These are phyloP conservation scores for Synanceia verrucosa DNA, from an alignment of 2,797 vertebrate genomes.

Conservation along the genomic window DNA sequence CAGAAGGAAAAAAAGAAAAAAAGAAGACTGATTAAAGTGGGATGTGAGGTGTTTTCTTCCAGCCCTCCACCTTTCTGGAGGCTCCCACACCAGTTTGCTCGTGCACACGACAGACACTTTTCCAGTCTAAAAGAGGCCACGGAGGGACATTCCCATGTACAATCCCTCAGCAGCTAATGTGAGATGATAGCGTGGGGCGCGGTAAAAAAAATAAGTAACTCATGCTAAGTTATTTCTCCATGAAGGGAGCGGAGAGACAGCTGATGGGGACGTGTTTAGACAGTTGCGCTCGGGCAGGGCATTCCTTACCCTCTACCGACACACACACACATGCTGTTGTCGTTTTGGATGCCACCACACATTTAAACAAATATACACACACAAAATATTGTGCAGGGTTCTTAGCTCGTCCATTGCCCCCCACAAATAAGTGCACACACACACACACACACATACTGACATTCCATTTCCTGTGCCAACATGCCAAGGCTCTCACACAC, in stretches of 20 bases:
- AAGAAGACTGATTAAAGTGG: slow-evolving; percentile 67
- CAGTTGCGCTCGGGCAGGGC: slow-evolving; percentile 74
- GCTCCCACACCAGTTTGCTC: slow-evolving; percentile 24
- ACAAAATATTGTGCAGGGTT: slow-evolving; percentile 54
- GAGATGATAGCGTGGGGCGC: slow-evolving; percentile 54
- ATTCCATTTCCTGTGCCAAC: slow-evolving; percentile 76
- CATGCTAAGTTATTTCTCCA: slow-evolving; percentile 72
- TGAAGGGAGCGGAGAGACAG: slow-evolving; percentile 79
- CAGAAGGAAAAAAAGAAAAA: slow-evolving; percentile 19
- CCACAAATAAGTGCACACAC: slow-evolving; percentile 43
- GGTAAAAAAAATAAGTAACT: slow-evolving; percentile 74
- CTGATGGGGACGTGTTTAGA: slow-evolving; percentile 83
- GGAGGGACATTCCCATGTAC: slow-evolving; percentile 51
- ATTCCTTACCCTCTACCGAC: slow-evolving; percentile 54
- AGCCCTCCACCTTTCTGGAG: slow-evolving; percentile 28
- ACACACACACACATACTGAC: slow-evolving; percentile 54
- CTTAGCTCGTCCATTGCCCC: slow-evolving; percentile 58
- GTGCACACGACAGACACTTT: slow-evolving; percentile 36
- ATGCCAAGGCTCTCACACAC: slow-evolving; percentile 62
- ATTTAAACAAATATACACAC: slow-evolving; percentile 66
- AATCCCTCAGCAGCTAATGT: slow-evolving; percentile 31
- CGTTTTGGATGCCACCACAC: slow-evolving; percentile 48
- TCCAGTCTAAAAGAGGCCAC: slow-evolving; percentile 42
- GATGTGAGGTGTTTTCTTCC: slow-evolving; percentile 50
- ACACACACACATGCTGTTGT: slow-evolving; percentile 22